These are phyloP conservation scores for Telmatochromis brachygnathus DNA, from an alignment of 2,113 vertebrate genomes.

Conservation along the genomic window DNA sequence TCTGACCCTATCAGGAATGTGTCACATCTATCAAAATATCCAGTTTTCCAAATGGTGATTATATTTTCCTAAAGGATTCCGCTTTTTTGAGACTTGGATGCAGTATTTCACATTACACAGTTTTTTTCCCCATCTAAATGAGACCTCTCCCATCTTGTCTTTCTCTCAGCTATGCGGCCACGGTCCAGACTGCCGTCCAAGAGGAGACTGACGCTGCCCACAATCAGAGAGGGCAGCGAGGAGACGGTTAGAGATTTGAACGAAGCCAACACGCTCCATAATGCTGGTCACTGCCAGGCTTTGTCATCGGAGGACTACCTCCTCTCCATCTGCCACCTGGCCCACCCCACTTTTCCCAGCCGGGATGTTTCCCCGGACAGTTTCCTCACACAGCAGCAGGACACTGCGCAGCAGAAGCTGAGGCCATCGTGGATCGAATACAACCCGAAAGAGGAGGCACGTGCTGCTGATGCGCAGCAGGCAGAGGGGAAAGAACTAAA, in stretches of 20 bases:
- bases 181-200: slow-evolving; percentile 67
- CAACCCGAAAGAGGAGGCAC: neutral
- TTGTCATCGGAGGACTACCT: slow-evolving; percentile 75
- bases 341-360: slow-evolving; percentile 72
- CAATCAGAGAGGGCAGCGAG: slow-evolving; percentile 74
- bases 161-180: slow-evolving; percentile 74
- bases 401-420: neutral
- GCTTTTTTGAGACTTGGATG: neutral
- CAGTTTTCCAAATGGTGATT: neutral
- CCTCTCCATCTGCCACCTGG: slow-evolving; percentile 84
- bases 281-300: neutral
- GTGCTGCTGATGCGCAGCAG: neutral
- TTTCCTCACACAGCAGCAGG: slow-evolving; percentile 1
- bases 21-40: neutral
- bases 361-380: slow-evolving; percentile 17
- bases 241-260: slow-evolving; percentile 65
- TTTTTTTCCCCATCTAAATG: neutral
- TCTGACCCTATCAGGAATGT: neutral
- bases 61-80: neutral
- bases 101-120: neutral
- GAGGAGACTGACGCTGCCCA: slow-evolving; percentile 71
- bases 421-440: neutral
- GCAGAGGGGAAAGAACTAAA: neutral
- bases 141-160: neutral
- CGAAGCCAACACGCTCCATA: slow-evolving; percentile 29